phyloP scores from a whole-genome alignment of 2,888 invertebrate genomes.

The Blastobasis lacticolella region DNA sequence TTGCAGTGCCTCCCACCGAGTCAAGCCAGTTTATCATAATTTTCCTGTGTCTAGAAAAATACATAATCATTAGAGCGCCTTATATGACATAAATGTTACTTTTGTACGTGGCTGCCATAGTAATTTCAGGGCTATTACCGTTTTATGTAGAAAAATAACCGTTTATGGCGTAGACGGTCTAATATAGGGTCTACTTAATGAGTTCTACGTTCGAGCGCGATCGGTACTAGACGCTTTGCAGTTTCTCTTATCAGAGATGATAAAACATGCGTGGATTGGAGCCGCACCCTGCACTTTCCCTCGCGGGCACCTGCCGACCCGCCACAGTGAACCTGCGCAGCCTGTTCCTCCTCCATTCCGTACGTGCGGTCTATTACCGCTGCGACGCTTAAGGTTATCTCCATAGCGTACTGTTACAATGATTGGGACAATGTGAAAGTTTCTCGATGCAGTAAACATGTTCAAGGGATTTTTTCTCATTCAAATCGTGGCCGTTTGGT shows the following conservation, averaged over 20 bases:
- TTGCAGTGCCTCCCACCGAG: no score
- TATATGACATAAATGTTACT: constrained; percentile 11
- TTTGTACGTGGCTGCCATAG: constrained; percentile 8
- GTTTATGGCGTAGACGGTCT: constrained; percentile 18
- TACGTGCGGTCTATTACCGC: no score
- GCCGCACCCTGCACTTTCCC: constrained; percentile 69
- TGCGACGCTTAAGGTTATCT: no score
- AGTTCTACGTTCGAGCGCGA: constrained; percentile 35
- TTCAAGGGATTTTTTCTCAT: no score
- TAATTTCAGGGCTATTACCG: constrained; percentile 16
- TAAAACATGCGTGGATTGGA: constrained; percentile 62
- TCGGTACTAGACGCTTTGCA: constrained; percentile 27
- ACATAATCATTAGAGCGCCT: no score
- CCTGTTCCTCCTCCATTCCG: constrained; percentile 40
- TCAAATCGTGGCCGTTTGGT: no score
- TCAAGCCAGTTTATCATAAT: no score
- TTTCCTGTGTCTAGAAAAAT: no score
- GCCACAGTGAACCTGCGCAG: constrained; percentile 37
- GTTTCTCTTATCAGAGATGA: constrained; percentile 69
- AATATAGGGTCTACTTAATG: constrained; percentile 36
- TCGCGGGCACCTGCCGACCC: constrained; percentile 24
- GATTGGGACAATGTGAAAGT: no score
- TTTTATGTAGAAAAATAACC: constrained; percentile 19
- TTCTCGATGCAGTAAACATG: no score
- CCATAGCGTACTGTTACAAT: no score